Evolutionary conservation across 2,113 vertebrate species (phyloP).

Genomic region (Protobothrops mucrosquamatus): DNA sequence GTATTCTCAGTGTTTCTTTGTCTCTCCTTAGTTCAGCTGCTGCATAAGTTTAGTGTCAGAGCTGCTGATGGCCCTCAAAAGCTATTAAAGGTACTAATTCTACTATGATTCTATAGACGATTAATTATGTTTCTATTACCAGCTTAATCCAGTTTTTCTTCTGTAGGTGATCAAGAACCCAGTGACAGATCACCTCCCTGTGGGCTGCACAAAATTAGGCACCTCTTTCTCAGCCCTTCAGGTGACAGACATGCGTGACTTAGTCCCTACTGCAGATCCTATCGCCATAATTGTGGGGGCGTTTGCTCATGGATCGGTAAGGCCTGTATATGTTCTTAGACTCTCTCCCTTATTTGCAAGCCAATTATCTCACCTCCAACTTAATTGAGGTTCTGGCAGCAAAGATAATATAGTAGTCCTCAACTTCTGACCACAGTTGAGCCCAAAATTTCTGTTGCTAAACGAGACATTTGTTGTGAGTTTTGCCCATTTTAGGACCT

Average conservation of each 20-base stretch:
- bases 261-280: slow-evolving; percentile 81
- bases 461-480: neutral
- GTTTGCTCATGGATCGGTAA: slow-evolving; percentile 92
- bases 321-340: slow-evolving; percentile 27
- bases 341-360: neutral
- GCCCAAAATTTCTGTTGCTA: neutral
- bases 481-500: neutral
- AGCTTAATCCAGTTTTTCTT: neutral
- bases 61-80: slow-evolving; percentile 94
- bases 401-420: neutral
- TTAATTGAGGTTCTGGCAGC: neutral
- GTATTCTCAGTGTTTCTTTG: neutral
- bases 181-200: slow-evolving; percentile 89
- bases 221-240: slow-evolving; percentile 81
- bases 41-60: slow-evolving; percentile 94
- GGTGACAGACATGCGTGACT: slow-evolving; percentile 71
- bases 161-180: slow-evolving; percentile 91
- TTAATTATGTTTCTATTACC: neutral
- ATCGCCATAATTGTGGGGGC: slow-evolving; percentile 89
- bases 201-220: slow-evolving; percentile 84
- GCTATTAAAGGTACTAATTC: slow-evolving; percentile 76
- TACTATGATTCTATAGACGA: neutral
- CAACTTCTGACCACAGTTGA: neutral
- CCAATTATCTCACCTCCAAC: neutral
- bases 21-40: slow-evolving; percentile 82